Conservation (phyloP, 2,113 vertebrate genomes). For the Psettodes erumei region DNA sequence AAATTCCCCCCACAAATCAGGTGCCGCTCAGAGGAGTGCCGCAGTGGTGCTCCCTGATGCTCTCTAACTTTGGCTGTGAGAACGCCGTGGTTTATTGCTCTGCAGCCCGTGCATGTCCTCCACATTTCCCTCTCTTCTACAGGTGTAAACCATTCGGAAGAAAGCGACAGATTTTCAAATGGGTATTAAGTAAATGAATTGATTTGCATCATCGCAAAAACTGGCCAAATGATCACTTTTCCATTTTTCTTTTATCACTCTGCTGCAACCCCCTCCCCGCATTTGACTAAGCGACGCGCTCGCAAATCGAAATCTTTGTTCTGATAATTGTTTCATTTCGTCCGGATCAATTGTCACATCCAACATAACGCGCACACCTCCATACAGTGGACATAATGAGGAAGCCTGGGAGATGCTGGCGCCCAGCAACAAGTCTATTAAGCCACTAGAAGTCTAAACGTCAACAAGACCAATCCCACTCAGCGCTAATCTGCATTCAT, state of each 20-base stretch:
- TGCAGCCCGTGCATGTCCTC: slow-evolving; percentile 39
- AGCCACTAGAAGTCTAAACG: slow-evolving; percentile 69
- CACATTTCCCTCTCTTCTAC: slow-evolving; percentile 2
- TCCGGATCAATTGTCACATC: slow-evolving; percentile 74
- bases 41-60: slow-evolving; percentile 64
- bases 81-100: slow-evolving; percentile 56
- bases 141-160: not conserved
- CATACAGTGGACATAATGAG: slow-evolving; percentile 51
- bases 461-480: slow-evolving; percentile 74
- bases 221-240: slow-evolving; percentile 48
- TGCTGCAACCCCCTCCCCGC: slow-evolving; percentile 12
- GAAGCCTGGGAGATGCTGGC: slow-evolving; percentile 50
- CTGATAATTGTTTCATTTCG: slow-evolving; percentile 74
- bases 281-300: slow-evolving; percentile 52
- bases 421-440: slow-evolving; percentile 78
- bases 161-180: slow-evolving; percentile 5
- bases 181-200: slow-evolving; percentile 45
- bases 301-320: slow-evolving; percentile 65
- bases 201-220: slow-evolving; percentile 45
- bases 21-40: slow-evolving; percentile 68
- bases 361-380: slow-evolving; percentile 45
- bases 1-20: slow-evolving; percentile 79
- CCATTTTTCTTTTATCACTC: slow-evolving; percentile 49
- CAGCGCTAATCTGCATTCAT: slow-evolving; percentile 83
- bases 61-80: slow-evolving; percentile 57